phyloP scores from a whole-genome alignment of 2,113 vertebrate genomes.

The Pygathrix nemaeus region DNA sequence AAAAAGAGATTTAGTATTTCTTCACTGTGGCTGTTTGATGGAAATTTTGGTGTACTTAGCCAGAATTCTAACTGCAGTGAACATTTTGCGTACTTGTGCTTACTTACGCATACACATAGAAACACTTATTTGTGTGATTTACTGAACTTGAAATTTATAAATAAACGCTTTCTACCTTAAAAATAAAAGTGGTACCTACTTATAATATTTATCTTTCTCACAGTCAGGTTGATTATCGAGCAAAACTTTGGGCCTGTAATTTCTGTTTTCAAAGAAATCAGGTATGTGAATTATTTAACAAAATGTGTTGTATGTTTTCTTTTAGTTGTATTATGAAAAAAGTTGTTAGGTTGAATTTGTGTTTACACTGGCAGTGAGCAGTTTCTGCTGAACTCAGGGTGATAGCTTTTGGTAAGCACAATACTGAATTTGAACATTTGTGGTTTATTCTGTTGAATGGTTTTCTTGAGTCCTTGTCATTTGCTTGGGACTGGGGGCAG shows the following conservation, averaged over 20 bases:
- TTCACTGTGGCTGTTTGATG: not conserved
- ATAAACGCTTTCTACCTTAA: slow-evolving; percentile 34
- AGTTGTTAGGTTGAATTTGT: not conserved
- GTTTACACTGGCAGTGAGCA: not conserved
- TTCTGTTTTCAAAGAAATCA: slow-evolving; percentile 99
- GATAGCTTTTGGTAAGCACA: not conserved
- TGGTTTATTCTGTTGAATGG: not conserved
- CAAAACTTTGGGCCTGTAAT: slow-evolving; percentile 99
- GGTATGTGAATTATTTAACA: slow-evolving; percentile 82
- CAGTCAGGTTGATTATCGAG: slow-evolving; percentile 97
- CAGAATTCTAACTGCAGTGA: not conserved
- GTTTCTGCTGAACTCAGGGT: not conserved
- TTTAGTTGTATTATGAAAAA: slow-evolving; percentile 32
- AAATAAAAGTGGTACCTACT: slow-evolving; percentile 4
- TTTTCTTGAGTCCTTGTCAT: not conserved
- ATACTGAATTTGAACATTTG: not conserved
- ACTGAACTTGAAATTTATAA: slow-evolving; percentile 11
- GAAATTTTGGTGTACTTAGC: not conserved
- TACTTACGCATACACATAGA: not conserved
- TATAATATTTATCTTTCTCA: slow-evolving; percentile 63
- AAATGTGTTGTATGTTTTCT: not conserved
- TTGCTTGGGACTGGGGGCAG: not conserved
- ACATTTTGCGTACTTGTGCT: not conserved
- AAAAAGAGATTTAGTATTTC: not conserved
- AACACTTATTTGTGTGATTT: not conserved